phyloP scores from a whole-genome alignment of 2,797 vertebrate species.

The Muraenolepis orangiensis region DNA sequence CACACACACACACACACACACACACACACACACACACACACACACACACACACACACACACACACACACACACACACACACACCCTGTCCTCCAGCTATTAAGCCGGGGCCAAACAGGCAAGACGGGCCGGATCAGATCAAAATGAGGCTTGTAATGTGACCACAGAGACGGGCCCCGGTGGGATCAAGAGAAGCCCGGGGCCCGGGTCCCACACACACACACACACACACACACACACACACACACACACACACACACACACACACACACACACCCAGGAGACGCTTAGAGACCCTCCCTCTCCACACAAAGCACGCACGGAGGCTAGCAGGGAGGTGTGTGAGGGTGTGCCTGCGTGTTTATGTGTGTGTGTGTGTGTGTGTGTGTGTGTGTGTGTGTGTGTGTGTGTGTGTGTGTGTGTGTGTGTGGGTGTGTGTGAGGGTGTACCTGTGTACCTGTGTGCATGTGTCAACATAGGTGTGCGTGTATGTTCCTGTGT shows the following conservation, averaged over 20 bases:
- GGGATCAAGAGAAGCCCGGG: slow-evolving; percentile 66
- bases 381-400: slow-evolving; percentile 5
- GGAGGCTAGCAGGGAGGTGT: background rate
- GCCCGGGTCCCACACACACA: slow-evolving; percentile 68
- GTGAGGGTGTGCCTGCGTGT: background rate
- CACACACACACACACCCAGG: too few relatives aligned
- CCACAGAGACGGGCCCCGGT: slow-evolving; percentile 65
- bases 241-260: too few relatives aligned
- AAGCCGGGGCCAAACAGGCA: slow-evolving; percentile 34
- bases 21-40: slow-evolving; percentile 17
- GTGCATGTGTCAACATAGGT: too few relatives aligned
- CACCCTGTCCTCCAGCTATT: slow-evolving; percentile 30
- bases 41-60: slow-evolving; percentile 40
- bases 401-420: slow-evolving; percentile 18
- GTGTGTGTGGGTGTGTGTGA: background rate
- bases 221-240: too few relatives aligned
- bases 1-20: slow-evolving; percentile 24
- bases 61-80: slow-evolving; percentile 19
- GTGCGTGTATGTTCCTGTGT: too few relatives aligned
- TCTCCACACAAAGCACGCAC: background rate
- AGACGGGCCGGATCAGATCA: slow-evolving; percentile 64
- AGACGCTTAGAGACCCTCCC: background rate
- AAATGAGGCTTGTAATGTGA: slow-evolving; percentile 70
- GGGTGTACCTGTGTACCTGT: too few relatives aligned
- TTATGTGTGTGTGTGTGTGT: slow-evolving; percentile 1